A percentile compares a stretch with the other conserved stretches of the same genome.
Evolutionary conservation across 1,140 invertebrate genomes (phyloP).

Genomic region (Lordiphosa clarofinis): DNA sequence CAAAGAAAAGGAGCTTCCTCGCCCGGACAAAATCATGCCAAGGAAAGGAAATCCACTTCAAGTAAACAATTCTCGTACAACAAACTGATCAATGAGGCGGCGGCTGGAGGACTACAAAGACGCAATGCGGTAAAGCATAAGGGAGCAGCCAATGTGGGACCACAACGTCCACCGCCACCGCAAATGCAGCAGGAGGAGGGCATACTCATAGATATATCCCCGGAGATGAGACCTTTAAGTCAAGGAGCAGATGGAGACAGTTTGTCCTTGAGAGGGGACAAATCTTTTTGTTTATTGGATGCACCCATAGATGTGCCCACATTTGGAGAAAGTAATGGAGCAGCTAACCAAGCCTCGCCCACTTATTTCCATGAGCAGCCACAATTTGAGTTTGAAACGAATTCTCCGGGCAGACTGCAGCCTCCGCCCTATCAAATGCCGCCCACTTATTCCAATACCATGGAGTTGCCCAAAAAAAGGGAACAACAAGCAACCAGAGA

Average conservation of each 20-base stretch:
- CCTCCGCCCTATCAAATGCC: constrained; percentile 81
- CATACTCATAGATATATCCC: constrained; percentile 83
- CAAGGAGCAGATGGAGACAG: constrained; percentile 31
- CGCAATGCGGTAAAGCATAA: constrained; percentile 51
- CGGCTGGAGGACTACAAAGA: constrained; percentile 54
- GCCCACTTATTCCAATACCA: constrained; percentile 80
- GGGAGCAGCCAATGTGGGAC: constrained; percentile 56
- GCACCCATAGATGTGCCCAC: constrained; percentile 87
- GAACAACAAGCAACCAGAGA: constrained; percentile 68
- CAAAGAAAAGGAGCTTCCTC: constrained; percentile 63
- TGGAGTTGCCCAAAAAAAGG: constrained; percentile 67
- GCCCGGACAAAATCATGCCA: constrained; percentile 46
- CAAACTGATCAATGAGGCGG: constrained; percentile 82
- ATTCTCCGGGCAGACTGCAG: constrained; percentile 49
- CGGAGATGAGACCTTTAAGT: constrained; percentile 78
- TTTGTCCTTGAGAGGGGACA: constrained; percentile 58
- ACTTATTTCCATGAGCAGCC: constrained; percentile 51
- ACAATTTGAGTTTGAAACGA: constrained; percentile 42
- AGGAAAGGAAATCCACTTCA: constrained; percentile 81
- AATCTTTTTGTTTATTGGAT: constrained; percentile 85
- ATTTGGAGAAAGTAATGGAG: constrained; percentile 24
- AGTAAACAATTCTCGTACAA: constrained; percentile 88
- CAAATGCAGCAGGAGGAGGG: constrained; percentile 81
- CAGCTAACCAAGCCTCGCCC: constrained; percentile 38
- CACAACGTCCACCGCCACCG: constrained; percentile 81